A percentile compares a stretch with the other conserved stretches of the same genome.
Conservation (phyloP, 2,888 invertebrate species). For the Acleris literana region DNA sequence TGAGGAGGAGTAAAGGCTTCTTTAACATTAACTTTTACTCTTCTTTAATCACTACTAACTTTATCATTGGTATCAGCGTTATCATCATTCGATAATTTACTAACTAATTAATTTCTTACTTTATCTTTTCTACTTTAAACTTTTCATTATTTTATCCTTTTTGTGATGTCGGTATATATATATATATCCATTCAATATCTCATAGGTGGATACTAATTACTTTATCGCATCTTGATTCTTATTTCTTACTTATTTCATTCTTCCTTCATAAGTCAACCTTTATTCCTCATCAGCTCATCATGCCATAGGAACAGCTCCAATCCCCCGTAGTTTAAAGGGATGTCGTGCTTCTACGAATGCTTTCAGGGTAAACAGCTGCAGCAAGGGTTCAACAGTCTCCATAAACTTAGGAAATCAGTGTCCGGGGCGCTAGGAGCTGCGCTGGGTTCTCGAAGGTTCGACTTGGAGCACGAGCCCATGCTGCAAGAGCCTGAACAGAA, state of each 20-base stretch:
- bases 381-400: constrained; percentile 86
- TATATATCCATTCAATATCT: too few relatives aligned
- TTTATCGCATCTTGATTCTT: too few relatives aligned
- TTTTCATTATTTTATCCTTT: too few relatives aligned
- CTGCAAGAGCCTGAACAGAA: constrained; percentile 83
- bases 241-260: too few relatives aligned
- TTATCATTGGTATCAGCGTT: constrained; percentile 8
- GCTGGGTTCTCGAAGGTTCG: constrained; percentile 77
- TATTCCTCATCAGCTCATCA: constrained; percentile 71
- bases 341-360: constrained; percentile 82
- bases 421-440: constrained; percentile 84
- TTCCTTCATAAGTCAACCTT: constrained; percentile 48
- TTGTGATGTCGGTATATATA: too few relatives aligned
- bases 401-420: constrained; percentile 88
- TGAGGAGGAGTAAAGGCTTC: constrained; percentile 74
- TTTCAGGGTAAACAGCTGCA: constrained; percentile 80
- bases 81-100: too few relatives aligned
- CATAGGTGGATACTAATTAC: too few relatives aligned
- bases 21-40: constrained; percentile 39
- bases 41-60: constrained; percentile 29
- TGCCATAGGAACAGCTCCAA: constrained; percentile 45
- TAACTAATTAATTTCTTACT: background rate
- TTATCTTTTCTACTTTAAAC: too few relatives aligned
- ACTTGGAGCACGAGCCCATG: constrained; percentile 79
- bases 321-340: constrained; percentile 77